phyloP scores from a whole-genome alignment of 1,140 invertebrate species.

The Drosophila bipectinata region DNA sequence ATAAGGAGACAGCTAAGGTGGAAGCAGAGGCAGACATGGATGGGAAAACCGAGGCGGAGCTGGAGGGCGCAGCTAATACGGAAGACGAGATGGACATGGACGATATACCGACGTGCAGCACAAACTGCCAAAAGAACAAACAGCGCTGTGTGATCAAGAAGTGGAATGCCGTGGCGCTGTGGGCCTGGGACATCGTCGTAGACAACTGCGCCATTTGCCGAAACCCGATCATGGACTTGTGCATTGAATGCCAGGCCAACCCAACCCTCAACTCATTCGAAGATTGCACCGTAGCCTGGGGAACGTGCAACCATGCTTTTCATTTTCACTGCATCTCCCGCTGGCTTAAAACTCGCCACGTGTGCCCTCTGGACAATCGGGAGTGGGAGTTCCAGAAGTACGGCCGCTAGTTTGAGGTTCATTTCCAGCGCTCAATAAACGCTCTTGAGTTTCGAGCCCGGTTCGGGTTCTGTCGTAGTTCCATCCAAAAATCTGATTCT shows the following conservation, averaged over 20 bases:
- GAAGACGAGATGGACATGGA: not conserved
- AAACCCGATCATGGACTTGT: conserved; percentile 32
- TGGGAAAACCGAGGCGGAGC: too few relatives aligned
- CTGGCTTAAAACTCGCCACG: conserved; percentile 32
- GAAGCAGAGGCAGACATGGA: too few relatives aligned
- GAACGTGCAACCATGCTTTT: conserved; percentile 34
- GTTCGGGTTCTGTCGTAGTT: not conserved
- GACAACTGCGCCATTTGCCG: conserved; percentile 39
- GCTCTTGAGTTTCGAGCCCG: conserved; percentile 1
- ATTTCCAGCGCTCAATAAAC: conserved; percentile 5
- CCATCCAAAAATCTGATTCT: not conserved
- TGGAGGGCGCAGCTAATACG: too few relatives aligned
- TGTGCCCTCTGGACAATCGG: conserved; percentile 38
- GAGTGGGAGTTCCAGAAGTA: conserved; percentile 38
- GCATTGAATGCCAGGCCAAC: conserved; percentile 41
- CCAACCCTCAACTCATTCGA: conserved; percentile 15
- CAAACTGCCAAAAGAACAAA: conserved; percentile 3
- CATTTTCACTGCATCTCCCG: conserved; percentile 47
- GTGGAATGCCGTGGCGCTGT: conserved; percentile 33
- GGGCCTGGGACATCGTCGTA: conserved; percentile 29
- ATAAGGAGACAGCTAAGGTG: too few relatives aligned
- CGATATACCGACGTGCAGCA: conserved; percentile 23
- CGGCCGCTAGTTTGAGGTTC: conserved; percentile 16
- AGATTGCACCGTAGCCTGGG: conserved; percentile 40
- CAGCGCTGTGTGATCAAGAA: conserved; percentile 24